Conservation (phyloP, 2,113 vertebrate species). For the Cricetomys ansorgei region DNA sequence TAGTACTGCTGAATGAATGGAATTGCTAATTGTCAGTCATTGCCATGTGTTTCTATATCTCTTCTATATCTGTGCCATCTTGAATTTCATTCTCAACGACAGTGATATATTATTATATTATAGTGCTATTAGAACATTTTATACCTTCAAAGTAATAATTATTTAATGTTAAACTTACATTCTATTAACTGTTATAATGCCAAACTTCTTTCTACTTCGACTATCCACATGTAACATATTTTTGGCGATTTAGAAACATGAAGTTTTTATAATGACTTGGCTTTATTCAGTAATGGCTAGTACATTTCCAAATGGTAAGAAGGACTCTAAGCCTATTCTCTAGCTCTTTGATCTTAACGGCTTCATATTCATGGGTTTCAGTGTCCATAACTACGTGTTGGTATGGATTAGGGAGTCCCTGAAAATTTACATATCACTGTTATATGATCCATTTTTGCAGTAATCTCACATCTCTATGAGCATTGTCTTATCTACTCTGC, state of each 20-base stretch:
- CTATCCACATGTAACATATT: background rate
- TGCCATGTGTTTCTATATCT: background rate
- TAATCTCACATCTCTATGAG: background rate
- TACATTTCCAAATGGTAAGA: background rate
- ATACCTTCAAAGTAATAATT: background rate
- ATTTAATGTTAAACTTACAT: background rate
- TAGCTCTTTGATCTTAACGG: background rate
- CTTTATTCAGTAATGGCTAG: background rate
- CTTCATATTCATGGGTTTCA: background rate
- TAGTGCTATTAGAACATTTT: background rate
- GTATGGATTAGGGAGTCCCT: background rate
- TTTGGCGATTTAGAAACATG: background rate
- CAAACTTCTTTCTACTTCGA: background rate
- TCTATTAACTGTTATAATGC: background rate
- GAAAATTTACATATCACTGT: accelerated
- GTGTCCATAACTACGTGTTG: background rate
- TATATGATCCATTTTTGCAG: background rate
- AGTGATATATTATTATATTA: background rate
- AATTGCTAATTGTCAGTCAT: background rate
- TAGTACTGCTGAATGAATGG: background rate
- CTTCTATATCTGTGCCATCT: background rate
- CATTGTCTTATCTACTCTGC: background rate
- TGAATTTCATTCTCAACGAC: background rate
- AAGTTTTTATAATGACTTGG: background rate
- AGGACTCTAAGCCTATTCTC: background rate